Evolutionary conservation across 2,113 vertebrate genomes (phyloP), one percentile per base, ranked within the genome.

Genomic region (Chionodraco myersi): DNA sequence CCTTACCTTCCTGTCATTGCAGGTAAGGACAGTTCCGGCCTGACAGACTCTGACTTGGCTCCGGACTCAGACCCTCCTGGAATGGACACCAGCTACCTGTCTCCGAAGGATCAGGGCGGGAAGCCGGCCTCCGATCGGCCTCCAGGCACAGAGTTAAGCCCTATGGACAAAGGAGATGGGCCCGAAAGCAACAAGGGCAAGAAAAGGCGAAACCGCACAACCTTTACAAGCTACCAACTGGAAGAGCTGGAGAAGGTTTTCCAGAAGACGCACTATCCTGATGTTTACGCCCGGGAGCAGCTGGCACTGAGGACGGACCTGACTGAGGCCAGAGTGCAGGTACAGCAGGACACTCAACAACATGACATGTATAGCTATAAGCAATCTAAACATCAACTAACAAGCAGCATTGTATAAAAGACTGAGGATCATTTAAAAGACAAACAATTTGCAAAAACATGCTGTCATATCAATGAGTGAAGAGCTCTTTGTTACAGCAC

Each of bases 221-320:
- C 98, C 87, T 99, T 99, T 93, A 99, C 98, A 0, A 99, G 97
- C 81, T 99, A 98, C 93, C 98, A 99, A 90, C 93, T 99, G 88
- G 98, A 99, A 81, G 98, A 99, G 92, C 95, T 99, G 94, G 98
- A 99, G 93, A 99, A 99, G 80, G 97, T 99, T 90, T 99, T 99
- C 92, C 98, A 99, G 94, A 99, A 99, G 95, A 99, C 98, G 4
- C 98, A 99, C 93, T 99, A 99, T 87, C 98, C 98, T 0, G 98
- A 99, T 0, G 98, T 99, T 76, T 99, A 99, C 0, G 98, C 98
- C 5, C 96, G 98, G 26, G 98, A 99, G 92, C 98, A 99, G 94
- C 95, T 99, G 78, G 98, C 98, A 56, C 97, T 99, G 93, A 96
- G 98, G 94, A 99, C 98, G 0, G 98, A 99, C 92, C 96, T 99